These are phyloP conservation scores for Cherax quadricarinatus DNA, from an alignment of 1,140 invertebrate species.

Conservation along the genomic window DNA sequence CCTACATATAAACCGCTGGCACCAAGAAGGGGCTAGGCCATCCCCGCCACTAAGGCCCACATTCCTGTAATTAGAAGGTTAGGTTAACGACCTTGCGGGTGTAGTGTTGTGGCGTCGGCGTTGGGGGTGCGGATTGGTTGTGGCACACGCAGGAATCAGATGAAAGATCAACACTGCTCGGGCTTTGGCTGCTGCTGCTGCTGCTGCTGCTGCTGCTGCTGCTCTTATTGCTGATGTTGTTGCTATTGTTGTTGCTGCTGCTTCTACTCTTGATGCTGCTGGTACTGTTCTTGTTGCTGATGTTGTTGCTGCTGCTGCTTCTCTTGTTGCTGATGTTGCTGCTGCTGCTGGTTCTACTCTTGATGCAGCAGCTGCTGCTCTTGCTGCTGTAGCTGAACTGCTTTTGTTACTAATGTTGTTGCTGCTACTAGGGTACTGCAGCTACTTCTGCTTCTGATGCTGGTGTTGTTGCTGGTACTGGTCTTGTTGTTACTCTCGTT, in stretches of 20 bases:
- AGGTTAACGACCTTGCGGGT: not conserved
- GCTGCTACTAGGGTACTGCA: too few relatives aligned
- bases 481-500: too few relatives aligned
- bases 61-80: slow-evolving; percentile 7
- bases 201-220: not conserved
- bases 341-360: too few relatives aligned
- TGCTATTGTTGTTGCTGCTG: not conserved
- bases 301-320: too few relatives aligned
- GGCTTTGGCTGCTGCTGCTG: not conserved
- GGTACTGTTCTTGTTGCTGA: not conserved
- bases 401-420: too few relatives aligned
- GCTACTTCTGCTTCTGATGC: too few relatives aligned
- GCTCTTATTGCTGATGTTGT: not conserved
- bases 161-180: slow-evolving; percentile 54
- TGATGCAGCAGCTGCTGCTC: too few relatives aligned
- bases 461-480: too few relatives aligned
- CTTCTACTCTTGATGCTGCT: not conserved
- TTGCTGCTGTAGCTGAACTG: too few relatives aligned
- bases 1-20: not conserved
- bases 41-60: not conserved
- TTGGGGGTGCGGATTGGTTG: not conserved
- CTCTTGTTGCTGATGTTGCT: too few relatives aligned
- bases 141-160: slow-evolving; percentile 38
- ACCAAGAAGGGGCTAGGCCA: not conserved
- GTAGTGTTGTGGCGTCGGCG: not conserved